Evolutionary conservation across 2,797 vertebrate species (phyloP).

Genomic region (Notamacropus eugenii): DNA sequence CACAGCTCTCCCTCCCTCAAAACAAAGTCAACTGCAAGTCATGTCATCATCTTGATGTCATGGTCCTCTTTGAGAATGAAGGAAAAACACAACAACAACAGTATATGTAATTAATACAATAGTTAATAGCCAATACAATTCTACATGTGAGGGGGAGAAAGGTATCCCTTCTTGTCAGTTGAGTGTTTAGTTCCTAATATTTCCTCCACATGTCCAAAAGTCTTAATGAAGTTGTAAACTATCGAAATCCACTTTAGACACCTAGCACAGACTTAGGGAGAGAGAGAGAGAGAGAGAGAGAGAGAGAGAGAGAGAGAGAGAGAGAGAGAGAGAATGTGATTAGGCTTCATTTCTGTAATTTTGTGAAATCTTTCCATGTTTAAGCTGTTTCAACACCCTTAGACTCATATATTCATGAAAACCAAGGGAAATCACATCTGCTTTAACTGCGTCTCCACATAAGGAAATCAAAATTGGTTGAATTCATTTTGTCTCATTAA

Average conservation of each 20-base stretch:
- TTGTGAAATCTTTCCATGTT: not conserved
- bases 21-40: no score
- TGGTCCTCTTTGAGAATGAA: no score
- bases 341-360: not conserved
- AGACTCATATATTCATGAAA: not conserved
- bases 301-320: not conserved
- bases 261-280: not conserved
- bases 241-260: not conserved
- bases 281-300: not conserved
- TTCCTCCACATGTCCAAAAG: not conserved
- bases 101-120: no score
- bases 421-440: not conserved
- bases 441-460: not conserved
- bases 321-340: not conserved
- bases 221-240: not conserved
- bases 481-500: not conserved
- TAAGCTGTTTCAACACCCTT: not conserved
- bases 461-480: conserved; percentile 22
- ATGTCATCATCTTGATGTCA: no score
- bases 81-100: no score
- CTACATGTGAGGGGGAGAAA: conserved; percentile 57
- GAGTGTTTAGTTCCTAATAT: conserved; percentile 2
- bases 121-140: conserved; percentile 69
- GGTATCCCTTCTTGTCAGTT: conserved; percentile 56
- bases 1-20: no score